phyloP scores from a whole-genome alignment of 2,113 vertebrate genomes.

The Rhinichthys klamathensis region DNA sequence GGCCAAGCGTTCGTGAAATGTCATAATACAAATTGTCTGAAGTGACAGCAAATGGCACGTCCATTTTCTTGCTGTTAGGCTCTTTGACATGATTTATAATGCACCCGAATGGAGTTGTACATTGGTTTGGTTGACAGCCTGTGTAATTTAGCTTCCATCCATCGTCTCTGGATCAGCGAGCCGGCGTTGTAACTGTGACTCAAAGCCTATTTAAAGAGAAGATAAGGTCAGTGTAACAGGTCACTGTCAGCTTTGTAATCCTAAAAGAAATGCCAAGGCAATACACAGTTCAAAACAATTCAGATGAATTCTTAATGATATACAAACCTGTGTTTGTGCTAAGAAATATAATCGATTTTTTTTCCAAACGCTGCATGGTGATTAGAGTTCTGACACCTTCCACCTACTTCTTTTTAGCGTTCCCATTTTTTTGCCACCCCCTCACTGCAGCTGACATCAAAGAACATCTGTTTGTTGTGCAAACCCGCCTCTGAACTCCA shows the following conservation, averaged over 20 bases:
- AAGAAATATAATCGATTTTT: neutral
- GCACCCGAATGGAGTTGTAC: slow-evolving; percentile 5
- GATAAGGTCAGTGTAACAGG: slow-evolving; percentile 36
- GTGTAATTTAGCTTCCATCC: slow-evolving; percentile 25
- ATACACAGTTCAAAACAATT: neutral
- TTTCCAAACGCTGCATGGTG: slow-evolving; percentile 33
- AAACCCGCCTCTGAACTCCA: slow-evolving; percentile 68
- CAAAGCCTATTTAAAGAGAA: slow-evolving; percentile 49
- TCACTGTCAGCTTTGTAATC: slow-evolving; percentile 31
- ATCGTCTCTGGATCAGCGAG: slow-evolving; percentile 12
- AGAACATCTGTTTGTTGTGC: slow-evolving; percentile 73
- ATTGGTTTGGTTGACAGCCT: slow-evolving; percentile 29
- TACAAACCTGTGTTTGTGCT: neutral
- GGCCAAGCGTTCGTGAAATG: slow-evolving; percentile 1
- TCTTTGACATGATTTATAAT: slow-evolving; percentile 13
- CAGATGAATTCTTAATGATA: slow-evolving; percentile 20
- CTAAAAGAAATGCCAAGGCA: slow-evolving; percentile 12
- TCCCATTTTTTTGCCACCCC: slow-evolving; percentile 54
- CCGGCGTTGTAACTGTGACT: slow-evolving; percentile 21
- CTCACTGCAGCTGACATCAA: slow-evolving; percentile 66
- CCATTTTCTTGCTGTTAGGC: neutral
- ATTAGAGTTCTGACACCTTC: slow-evolving; percentile 44
- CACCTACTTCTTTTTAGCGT: slow-evolving; percentile 40
- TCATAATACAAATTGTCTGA: slow-evolving; percentile 26
- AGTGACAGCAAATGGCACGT: slow-evolving; percentile 1